A percentile compares a stretch with the other conserved stretches of the same genome.
Conservation (phyloP, 2,797 vertebrate species). For the Columba guinea region DNA sequence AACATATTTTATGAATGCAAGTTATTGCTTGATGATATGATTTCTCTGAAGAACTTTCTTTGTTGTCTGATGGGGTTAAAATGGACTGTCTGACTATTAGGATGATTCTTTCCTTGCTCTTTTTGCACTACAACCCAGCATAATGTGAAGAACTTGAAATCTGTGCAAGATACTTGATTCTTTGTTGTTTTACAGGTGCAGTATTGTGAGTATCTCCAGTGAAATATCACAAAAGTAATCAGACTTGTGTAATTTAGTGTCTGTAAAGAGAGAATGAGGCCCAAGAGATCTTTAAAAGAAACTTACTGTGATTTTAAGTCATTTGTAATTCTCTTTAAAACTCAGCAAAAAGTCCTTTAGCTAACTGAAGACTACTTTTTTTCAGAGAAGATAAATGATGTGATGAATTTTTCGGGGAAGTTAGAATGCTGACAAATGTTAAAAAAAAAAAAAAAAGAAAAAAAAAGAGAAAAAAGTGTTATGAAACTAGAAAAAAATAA, state of each 20-base stretch:
- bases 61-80: background rate
- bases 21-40: background rate
- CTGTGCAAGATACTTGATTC: background rate
- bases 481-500: background rate
- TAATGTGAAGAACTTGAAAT: background rate
- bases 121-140: background rate
- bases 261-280: background rate
- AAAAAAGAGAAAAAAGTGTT: fast-evolving
- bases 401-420: background rate
- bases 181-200: background rate
- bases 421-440: background rate
- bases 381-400: background rate
- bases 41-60: background rate
- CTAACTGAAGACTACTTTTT: background rate
- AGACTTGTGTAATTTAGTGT: background rate
- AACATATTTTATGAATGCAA: background rate
- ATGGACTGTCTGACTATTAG: background rate
- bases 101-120: background rate
- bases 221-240: constrained; percentile 3
- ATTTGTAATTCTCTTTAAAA: background rate
- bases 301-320: background rate
- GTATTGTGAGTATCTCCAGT: background rate
- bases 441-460: background rate
- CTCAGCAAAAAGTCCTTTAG: background rate
- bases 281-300: background rate